Evolutionary conservation across 2,888 invertebrate genomes (phyloP).

Genomic region (Eristalis intricaria): DNA sequence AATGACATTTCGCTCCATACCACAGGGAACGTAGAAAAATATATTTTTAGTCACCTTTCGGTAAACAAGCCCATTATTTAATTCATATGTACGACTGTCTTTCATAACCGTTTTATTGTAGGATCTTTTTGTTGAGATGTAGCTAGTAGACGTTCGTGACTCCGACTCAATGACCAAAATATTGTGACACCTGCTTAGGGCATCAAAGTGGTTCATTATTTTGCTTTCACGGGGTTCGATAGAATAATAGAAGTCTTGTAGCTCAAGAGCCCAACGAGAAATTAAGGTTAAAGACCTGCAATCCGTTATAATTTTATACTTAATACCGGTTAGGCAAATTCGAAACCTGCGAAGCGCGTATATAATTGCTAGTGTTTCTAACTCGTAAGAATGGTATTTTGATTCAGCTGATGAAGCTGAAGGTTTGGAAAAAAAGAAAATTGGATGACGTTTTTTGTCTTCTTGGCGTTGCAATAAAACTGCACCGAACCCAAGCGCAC

Average conservation of each 20-base stretch:
- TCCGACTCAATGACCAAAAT: not conserved
- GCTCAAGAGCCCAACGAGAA: not conserved
- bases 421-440: too few relatives aligned
- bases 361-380: not conserved
- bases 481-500: too few relatives aligned
- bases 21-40: too few relatives aligned
- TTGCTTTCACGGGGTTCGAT: not conserved
- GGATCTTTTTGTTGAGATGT: too few relatives aligned
- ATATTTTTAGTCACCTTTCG: too few relatives aligned
- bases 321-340: not conserved
- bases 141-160: too few relatives aligned
- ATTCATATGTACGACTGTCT: not conserved
- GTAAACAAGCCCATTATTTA: not conserved
- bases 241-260: not conserved
- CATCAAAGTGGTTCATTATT: not conserved
- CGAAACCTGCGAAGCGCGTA: not conserved
- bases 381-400: too few relatives aligned
- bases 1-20: too few relatives aligned
- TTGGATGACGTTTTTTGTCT: not conserved
- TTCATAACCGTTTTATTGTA: not conserved
- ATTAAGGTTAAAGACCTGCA: not conserved
- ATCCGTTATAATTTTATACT: not conserved
- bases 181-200: not conserved
- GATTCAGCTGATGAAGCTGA: too few relatives aligned
- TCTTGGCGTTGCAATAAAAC: not conserved